Conservation (phyloP, 2,797 vertebrate genomes). For the Sebastolobus alascanus region DNA sequence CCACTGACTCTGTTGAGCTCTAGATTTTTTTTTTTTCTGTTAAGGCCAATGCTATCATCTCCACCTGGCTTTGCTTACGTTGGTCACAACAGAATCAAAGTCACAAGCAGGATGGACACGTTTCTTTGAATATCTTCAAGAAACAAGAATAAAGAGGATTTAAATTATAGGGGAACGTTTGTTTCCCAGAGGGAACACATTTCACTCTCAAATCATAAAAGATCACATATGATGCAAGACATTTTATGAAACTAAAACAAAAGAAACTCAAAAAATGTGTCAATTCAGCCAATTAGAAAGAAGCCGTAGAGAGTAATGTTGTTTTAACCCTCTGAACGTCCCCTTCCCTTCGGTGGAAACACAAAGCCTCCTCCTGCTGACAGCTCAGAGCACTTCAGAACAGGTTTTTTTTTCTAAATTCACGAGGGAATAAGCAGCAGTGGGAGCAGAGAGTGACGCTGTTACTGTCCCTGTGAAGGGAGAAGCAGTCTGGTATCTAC, state of each 20-base stretch:
- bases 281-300: conserved; percentile 4
- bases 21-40: conserved; percentile 31
- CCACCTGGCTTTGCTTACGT: conserved; percentile 2
- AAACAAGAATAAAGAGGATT: conserved; percentile 22
- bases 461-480: conserved; percentile 5
- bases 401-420: conserved; percentile 2
- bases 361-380: conserved; percentile 15
- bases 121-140: conserved; percentile 21
- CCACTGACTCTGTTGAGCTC: conserved; percentile 38
- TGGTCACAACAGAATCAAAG: conserved; percentile 43
- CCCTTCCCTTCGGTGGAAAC: neutral
- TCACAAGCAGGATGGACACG: neutral
- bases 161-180: conserved; percentile 1
- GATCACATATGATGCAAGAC: neutral
- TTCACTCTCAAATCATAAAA: neutral
- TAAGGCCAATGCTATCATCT: conserved; percentile 51
- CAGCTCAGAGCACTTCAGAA: conserved; percentile 26
- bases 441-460: neutral
- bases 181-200: conserved; percentile 17
- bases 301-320: neutral
- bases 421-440: neutral
- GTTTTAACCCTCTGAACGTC: neutral
- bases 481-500: conserved; percentile 23
- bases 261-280: neutral
- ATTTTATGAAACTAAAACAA: neutral